These are phyloP conservation scores for Grus americana DNA, from an alignment of 2,113 vertebrate genomes.

Conservation along the genomic window DNA sequence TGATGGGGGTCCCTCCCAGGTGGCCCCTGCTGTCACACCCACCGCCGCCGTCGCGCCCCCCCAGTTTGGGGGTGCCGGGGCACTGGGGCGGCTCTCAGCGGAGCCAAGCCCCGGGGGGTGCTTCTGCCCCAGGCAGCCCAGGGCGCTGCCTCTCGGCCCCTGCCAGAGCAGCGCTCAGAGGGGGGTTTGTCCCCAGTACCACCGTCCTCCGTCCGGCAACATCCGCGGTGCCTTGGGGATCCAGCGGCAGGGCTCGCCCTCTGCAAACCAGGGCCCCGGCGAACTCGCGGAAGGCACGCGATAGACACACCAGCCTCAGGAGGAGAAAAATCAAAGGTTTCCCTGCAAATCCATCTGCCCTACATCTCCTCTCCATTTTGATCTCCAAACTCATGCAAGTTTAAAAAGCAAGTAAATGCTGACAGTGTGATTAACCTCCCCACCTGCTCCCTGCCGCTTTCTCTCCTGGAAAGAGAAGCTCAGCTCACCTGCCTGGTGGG, in stretches of 20 bases:
- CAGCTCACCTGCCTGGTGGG: background rate
- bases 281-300: background rate
- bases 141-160: background rate
- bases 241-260: background rate
- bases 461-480: conserved; percentile 16
- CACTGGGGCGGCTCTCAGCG: background rate
- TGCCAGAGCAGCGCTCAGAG: background rate
- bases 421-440: background rate
- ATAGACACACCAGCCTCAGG: background rate
- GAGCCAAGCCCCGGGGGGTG: background rate
- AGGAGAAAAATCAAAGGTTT: conserved; percentile 21
- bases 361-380: background rate
- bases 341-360: conserved; percentile 3
- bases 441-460: background rate
- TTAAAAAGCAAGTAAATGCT: conserved; percentile 53
- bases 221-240: background rate
- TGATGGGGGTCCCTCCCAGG: background rate
- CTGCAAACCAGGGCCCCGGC: background rate
- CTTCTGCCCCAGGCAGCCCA: background rate
- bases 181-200: background rate
- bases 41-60: rapidly evolving
- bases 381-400: conserved; percentile 39
- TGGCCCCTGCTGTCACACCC: background rate
- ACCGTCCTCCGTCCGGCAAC: rapidly evolving
- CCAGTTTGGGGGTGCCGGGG: background rate